Percentiles rank a stretch among this genome's conserved stretches.
Evolutionary conservation across 2,797 vertebrate genomes (phyloP).

Genomic region (Rhyacichthys aspro): DNA sequence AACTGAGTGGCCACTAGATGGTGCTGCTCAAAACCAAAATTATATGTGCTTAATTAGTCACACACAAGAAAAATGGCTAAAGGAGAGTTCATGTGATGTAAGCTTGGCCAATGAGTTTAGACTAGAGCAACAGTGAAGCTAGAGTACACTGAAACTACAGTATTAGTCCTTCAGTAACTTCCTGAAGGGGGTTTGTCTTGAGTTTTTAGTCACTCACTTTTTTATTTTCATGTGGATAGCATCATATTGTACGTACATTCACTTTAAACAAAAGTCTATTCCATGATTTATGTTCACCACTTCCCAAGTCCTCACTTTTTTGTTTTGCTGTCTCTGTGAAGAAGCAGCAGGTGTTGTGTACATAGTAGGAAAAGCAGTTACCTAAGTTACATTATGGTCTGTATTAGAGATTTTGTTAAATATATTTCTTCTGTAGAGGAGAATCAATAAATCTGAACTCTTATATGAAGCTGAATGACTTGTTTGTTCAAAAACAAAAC

Average conservation of each 20-base stretch:
- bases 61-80: background rate
- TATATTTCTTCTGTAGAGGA: slow-evolving; percentile 63
- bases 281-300: slow-evolving; percentile 11
- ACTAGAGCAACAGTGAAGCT: background rate
- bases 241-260: slow-evolving; percentile 13
- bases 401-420: slow-evolving; percentile 59
- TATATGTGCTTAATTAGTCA: no score
- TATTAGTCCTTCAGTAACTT: background rate
- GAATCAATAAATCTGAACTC: slow-evolving; percentile 57
- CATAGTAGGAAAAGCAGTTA: slow-evolving; percentile 42
- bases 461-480: slow-evolving; percentile 24
- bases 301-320: slow-evolving; percentile 17
- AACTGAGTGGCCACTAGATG: background rate
- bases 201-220: slow-evolving; percentile 8
- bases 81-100: background rate
- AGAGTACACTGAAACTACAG: background rate
- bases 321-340: slow-evolving; percentile 16
- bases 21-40: background rate
- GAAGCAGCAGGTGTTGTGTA: slow-evolving; percentile 23
- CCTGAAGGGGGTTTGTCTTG: slow-evolving; percentile 5
- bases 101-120: background rate
- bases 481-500: background rate
- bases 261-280: slow-evolving; percentile 28
- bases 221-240: slow-evolving; percentile 1
- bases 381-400: slow-evolving; percentile 49